phyloP scores from a whole-genome alignment of 2,888 invertebrate genomes.

The Halocaridina rubra region DNA sequence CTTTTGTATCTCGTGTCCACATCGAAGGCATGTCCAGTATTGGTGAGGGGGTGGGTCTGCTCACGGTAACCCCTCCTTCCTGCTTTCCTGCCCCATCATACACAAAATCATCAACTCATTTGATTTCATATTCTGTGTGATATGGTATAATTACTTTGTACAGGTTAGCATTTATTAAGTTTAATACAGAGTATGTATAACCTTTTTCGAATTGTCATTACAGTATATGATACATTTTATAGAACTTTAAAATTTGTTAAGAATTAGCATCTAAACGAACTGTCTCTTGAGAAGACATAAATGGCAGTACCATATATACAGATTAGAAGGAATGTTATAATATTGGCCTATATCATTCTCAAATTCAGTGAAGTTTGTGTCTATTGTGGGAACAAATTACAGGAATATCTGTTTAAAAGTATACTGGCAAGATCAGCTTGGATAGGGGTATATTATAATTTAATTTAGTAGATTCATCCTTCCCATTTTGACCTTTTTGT shows the following conservation, averaged over 20 bases:
- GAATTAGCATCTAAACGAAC: too few relatives aligned
- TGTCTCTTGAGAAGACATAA: too few relatives aligned
- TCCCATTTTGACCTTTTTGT: conserved; percentile 28
- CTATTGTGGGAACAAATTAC: too few relatives aligned
- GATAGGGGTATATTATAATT: conserved; percentile 25
- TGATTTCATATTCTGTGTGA: neutral
- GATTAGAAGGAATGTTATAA: too few relatives aligned
- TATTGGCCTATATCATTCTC: too few relatives aligned
- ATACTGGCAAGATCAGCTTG: conserved; percentile 23
- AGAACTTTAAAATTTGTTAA: too few relatives aligned
- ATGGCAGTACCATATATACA: too few relatives aligned
- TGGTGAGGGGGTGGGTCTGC: conserved; percentile 20
- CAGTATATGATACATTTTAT: too few relatives aligned
- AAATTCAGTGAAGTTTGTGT: too few relatives aligned
- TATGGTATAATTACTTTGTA: neutral
- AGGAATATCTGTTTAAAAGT: conserved; percentile 7
- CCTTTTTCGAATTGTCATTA: too few relatives aligned
- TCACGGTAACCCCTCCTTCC: conserved; percentile 10
- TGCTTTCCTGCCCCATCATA: conserved; percentile 24
- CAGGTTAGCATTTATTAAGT: neutral
- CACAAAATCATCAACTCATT: conserved; percentile 15
- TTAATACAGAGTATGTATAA: too few relatives aligned
- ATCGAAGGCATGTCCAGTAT: conserved; percentile 20
- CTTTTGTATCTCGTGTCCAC: conserved; percentile 32
- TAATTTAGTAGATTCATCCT: conserved; percentile 3